phyloP scores from a whole-genome alignment of 2,113 vertebrate genomes.

The Stegostoma tigrinum region DNA sequence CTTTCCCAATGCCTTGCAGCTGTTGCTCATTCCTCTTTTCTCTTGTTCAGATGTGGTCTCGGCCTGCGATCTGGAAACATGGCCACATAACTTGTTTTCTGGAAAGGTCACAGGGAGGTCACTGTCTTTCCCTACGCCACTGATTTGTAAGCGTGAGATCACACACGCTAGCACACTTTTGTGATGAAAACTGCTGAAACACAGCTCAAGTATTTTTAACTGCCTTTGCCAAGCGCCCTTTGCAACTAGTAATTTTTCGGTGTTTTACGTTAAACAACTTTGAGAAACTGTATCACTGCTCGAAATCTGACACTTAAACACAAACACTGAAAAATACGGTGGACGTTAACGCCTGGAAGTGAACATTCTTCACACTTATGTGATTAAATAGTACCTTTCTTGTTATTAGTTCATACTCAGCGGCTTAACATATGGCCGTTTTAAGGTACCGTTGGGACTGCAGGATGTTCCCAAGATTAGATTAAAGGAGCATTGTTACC shows the following conservation, averaged over 20 bases:
- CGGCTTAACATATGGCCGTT: not conserved
- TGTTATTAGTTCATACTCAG: not conserved
- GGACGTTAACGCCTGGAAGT: not conserved
- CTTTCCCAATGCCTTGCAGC: not conserved
- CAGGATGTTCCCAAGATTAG: not conserved
- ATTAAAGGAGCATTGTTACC: not conserved
- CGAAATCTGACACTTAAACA: not conserved
- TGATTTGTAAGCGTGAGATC: slow-evolving; percentile 30
- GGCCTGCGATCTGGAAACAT: not conserved
- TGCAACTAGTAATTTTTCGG: not conserved
- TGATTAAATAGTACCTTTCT: not conserved
- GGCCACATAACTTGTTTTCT: not conserved
- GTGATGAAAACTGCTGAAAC: not conserved
- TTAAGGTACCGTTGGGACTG: not conserved
- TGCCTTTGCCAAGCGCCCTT: not conserved
- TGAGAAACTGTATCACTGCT: not conserved
- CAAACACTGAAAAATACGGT: not conserved
- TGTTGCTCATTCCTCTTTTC: not conserved
- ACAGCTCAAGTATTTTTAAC: not conserved
- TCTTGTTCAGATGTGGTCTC: not conserved
- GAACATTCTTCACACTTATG: not conserved
- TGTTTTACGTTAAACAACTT: not conserved
- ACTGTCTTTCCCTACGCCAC: not conserved
- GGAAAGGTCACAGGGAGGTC: not conserved
- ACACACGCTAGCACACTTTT: slow-evolving; percentile 12